Percentiles rank a stretch among this genome's conserved stretches.
These are phyloP conservation scores for Festucalex cinctus DNA, from an alignment of 2,113 vertebrate genomes.

Conservation along the genomic window DNA sequence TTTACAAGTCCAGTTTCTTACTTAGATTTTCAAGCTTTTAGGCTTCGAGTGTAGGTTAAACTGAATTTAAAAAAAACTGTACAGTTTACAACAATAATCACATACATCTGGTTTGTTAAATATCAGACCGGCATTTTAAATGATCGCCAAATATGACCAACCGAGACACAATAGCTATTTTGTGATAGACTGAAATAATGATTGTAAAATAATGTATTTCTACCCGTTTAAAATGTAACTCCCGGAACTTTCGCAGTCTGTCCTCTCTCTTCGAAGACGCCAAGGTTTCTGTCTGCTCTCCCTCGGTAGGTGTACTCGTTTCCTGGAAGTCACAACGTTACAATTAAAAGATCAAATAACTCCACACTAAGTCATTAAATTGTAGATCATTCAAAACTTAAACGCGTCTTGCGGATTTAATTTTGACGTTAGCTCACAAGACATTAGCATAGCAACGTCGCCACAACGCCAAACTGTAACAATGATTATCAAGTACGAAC, in stretches of 20 bases:
- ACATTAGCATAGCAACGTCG: slow-evolving; percentile 33
- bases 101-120: neutral
- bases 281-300: slow-evolving; percentile 32
- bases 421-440: neutral
- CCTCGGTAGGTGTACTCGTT: slow-evolving; percentile 13
- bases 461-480: neutral
- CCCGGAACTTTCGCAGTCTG: slow-evolving; percentile 84
- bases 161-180: neutral
- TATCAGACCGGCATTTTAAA: neutral
- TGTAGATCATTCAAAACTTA: neutral
- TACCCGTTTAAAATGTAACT: slow-evolving; percentile 89
- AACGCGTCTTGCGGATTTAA: neutral
- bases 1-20: neutral
- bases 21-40: too few species aligned
- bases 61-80: too few species aligned
- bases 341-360: neutral
- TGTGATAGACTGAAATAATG: neutral
- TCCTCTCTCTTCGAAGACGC: slow-evolving; percentile 79
- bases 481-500: neutral
- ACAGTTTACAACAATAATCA: neutral
- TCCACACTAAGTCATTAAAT: too few species aligned
- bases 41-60: neutral
- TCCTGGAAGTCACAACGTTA: slow-evolving; percentile 24
- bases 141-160: neutral
- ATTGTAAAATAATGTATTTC: slow-evolving; percentile 9